Percentiles rank a stretch among this genome's conserved stretches.
phyloP scores from a whole-genome alignment of 2,888 invertebrate species.

The Theodoxus fluviatilis region DNA sequence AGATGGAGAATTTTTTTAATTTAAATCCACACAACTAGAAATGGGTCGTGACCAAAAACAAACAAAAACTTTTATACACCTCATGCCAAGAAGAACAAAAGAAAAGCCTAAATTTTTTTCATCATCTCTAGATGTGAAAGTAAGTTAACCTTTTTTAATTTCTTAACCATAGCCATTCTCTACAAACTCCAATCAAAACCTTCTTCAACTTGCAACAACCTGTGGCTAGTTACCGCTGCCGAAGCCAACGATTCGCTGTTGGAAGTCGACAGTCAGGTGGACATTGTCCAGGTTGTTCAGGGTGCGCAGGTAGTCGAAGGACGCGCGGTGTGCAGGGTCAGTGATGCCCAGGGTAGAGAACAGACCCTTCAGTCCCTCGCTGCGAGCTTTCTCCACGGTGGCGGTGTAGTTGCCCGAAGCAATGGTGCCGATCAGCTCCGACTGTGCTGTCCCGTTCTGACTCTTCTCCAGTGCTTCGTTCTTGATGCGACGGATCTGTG shows the following conservation, averaged over 20 bases:
- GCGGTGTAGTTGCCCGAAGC: slow-evolving; percentile 50
- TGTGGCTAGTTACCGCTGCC: too few species aligned
- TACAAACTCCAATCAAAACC: too few species aligned
- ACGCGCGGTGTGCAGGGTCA: slow-evolving; percentile 45
- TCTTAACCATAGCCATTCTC: too few species aligned
- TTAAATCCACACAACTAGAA: too few species aligned
- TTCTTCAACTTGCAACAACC: too few species aligned
- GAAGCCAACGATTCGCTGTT: slow-evolving; percentile 51
- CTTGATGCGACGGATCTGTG: slow-evolving; percentile 44
- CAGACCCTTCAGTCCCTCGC: slow-evolving; percentile 45
- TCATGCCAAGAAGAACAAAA: too few species aligned
- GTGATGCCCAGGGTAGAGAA: slow-evolving; percentile 44
- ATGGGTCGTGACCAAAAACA: too few species aligned
- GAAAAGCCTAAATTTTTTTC: too few species aligned
- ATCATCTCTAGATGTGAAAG: too few species aligned
- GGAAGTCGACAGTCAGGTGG: slow-evolving; percentile 55
- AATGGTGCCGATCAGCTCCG: slow-evolving; percentile 35
- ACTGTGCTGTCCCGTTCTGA: slow-evolving; percentile 42
- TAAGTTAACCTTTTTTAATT: too few species aligned
- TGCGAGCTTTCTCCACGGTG: slow-evolving; percentile 46
- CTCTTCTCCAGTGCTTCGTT: slow-evolving; percentile 50
- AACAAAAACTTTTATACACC: too few species aligned
- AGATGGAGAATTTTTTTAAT: too few species aligned
- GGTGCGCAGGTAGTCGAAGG: slow-evolving; percentile 56
- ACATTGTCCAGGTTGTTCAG: slow-evolving; percentile 45